Evolutionary conservation across 2,797 vertebrate genomes (phyloP).

Genomic region (Poeciliopsis paucimaculata): DNA sequence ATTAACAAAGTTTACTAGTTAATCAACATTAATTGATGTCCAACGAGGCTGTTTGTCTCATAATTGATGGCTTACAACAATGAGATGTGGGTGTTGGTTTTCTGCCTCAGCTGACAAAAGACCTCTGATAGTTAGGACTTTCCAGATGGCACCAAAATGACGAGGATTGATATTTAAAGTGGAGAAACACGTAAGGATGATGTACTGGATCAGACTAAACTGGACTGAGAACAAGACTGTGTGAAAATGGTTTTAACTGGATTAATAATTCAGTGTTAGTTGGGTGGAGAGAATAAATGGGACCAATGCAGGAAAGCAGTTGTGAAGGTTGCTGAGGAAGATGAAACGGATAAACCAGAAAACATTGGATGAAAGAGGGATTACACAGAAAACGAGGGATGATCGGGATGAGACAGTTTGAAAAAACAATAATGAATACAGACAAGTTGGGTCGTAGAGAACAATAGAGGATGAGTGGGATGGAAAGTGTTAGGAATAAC

Average conservation of each 20-base stretch:
- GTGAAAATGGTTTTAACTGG: not conserved
- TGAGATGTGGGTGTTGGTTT: not conserved
- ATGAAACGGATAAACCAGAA: not conserved
- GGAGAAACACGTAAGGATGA: not conserved
- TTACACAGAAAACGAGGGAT: not conserved
- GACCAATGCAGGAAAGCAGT: not conserved
- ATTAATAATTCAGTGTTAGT: not conserved
- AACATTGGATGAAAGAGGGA: no score
- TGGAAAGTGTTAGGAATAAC: no score
- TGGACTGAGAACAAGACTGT: not conserved
- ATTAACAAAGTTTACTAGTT: not conserved
- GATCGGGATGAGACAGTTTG: not conserved
- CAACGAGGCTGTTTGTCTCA: not conserved
- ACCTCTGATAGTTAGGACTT: not conserved
- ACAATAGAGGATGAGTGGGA: not conserved
- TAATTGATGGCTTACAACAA: not conserved
- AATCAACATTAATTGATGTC: not conserved
- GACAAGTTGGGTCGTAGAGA: not conserved
- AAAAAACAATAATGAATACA: not conserved
- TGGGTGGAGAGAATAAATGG: no score
- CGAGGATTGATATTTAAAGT: not conserved
- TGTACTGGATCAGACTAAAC: not conserved
- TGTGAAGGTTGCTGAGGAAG: not conserved
- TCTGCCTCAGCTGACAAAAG: not conserved
- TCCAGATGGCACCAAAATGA: not conserved